phyloP scores from a whole-genome alignment of 2,888 invertebrate genomes.

The Pegoplata infirma region DNA sequence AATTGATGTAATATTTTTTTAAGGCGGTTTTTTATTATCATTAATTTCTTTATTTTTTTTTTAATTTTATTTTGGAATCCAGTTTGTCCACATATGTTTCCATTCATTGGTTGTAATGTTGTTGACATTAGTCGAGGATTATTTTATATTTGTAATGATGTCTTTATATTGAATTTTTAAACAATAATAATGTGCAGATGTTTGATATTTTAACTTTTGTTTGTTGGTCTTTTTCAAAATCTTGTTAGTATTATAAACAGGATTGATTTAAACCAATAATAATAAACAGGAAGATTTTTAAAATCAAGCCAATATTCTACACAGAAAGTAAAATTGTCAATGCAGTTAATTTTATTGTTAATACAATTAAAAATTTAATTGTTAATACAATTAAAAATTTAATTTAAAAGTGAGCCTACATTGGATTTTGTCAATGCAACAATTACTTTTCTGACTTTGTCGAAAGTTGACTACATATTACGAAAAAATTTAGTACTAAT shows the following conservation, averaged over 20 bases:
- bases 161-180: not conserved
- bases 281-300: conserved; percentile 10
- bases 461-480: too few relatives aligned
- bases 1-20: conserved; percentile 53
- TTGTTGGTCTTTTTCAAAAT: conserved; percentile 8
- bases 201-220: not conserved
- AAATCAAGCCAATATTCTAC: too few relatives aligned
- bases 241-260: conserved; percentile 44
- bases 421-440: too few relatives aligned
- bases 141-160: too few relatives aligned
- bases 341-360: too few relatives aligned
- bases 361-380: too few relatives aligned
- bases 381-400: too few relatives aligned
- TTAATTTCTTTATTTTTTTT: conserved; percentile 43
- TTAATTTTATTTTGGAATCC: not conserved
- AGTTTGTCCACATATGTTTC: conserved; percentile 12
- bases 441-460: too few relatives aligned
- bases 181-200: conserved; percentile 41
- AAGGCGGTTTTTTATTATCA: conserved; percentile 56
- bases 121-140: conserved; percentile 19
- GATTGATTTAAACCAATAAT: conserved; percentile 8
- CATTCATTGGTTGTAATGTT: not conserved
- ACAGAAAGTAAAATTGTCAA: too few relatives aligned
- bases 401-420: too few relatives aligned
- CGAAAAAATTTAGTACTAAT: too few relatives aligned